Evolutionary conservation across 2,113 vertebrate species (phyloP).

Genomic region (Labrus mixtus): DNA sequence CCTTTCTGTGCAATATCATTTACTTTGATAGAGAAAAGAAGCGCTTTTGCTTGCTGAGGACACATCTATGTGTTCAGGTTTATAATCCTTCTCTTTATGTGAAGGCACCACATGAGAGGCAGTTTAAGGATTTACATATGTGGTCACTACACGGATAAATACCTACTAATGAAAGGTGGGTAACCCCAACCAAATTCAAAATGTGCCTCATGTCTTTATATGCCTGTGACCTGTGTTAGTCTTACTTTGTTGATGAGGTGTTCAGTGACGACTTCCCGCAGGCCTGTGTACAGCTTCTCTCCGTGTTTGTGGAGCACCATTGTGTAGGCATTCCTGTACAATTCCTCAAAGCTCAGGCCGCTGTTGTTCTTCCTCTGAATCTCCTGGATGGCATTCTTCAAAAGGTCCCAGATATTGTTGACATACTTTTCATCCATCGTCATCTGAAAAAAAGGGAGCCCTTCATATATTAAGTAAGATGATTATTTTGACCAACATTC

Average conservation of each 20-base stretch:
- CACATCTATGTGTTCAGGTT: neutral
- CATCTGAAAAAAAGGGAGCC: slow-evolving; percentile 88
- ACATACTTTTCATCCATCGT: slow-evolving; percentile 99
- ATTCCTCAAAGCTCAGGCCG: slow-evolving; percentile 98
- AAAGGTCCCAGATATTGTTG: slow-evolving; percentile 99
- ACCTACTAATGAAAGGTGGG: neutral
- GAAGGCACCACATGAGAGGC: neutral
- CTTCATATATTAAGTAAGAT: neutral
- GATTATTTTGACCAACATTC: slow-evolving; percentile 3
- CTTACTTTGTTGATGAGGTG: slow-evolving; percentile 99
- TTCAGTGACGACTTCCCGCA: slow-evolving; percentile 98
- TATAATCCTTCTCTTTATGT: neutral
- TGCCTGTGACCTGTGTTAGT: neutral
- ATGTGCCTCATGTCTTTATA: neutral
- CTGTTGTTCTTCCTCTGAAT: slow-evolving; percentile 99
- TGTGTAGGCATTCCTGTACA: slow-evolving; percentile 99
- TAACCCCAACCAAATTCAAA: neutral
- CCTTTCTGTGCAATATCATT: neutral
- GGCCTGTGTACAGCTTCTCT: slow-evolving; percentile 98
- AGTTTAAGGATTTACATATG: neutral
- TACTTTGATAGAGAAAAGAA: neutral
- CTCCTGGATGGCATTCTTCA: slow-evolving; percentile 99
- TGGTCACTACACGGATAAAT: neutral
- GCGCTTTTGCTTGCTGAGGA: neutral
- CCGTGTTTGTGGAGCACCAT: slow-evolving; percentile 99